Base-by-base conservation (phyloP, 2,888 invertebrate genomes). In the Cancer borealis region DNA sequence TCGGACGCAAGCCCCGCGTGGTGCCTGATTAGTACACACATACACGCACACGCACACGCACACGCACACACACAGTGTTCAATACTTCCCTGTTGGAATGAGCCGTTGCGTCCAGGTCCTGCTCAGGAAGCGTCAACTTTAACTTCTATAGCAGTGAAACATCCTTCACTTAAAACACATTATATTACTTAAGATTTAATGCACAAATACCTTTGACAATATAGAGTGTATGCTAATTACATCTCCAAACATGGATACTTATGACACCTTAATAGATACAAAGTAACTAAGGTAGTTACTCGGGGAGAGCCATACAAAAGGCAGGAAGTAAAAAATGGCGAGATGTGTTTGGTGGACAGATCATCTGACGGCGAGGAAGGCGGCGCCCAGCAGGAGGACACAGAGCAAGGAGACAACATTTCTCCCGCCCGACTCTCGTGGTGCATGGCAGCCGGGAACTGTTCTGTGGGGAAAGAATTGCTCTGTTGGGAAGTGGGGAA, bases 371-470 rank as follows among this genome's bases (percentile, higher is more conserved):
- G 88, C 60, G n/a, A 92, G 21, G 66, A 88, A 88, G 88, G 88
- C 60, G 54, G 88, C 79, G 73, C 73, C 26, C 73, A 73, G 73
- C n/a, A 47, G 45, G 17, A 92, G 60, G 88, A 92, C 54, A 92
- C 54, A 21, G 92, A 47, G 39, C 26, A 17, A 39, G 10, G 60
- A 21, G 92, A 10, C 92, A 1, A 6, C 12, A 46, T n/a, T 26
- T 12, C 45, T 60, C 12, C 30, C 60, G 49, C 66, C 5, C 84
- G 17, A 39, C 92, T 92, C 92, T 92, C 92, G 92, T 92, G 92
- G 87, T 92, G 92, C 92, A 92, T 92, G 14, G 92, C 92, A 12
- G 92, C 92, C 45, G 92, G 92, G 66, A 92, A 92, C 88, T 92
- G 92, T 60, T 92, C 92, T 92, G 92, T 88, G n/a, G 66, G 26